These are phyloP conservation scores for Leptopilina drosophilae DNA, from an alignment of 2,888 invertebrate species.

Conservation along the genomic window DNA sequence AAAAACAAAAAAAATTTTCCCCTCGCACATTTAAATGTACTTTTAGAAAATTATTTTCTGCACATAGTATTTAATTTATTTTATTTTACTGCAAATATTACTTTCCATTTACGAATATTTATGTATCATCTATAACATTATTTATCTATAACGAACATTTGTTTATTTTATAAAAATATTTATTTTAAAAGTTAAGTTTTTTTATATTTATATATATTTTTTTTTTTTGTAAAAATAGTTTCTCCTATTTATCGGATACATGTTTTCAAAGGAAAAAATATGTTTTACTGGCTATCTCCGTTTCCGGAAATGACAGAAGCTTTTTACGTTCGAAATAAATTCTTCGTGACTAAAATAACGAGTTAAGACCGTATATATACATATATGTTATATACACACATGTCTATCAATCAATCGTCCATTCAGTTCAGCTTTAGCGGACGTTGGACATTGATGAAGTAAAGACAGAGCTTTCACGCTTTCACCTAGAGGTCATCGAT, in stretches of 20 bases:
- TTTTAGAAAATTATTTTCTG: background rate
- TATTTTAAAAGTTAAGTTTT: too few species aligned
- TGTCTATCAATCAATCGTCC: slow-evolving; percentile 21
- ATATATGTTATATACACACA: background rate
- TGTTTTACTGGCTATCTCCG: background rate
- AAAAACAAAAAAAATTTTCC: background rate
- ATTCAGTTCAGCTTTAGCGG: slow-evolving; percentile 28
- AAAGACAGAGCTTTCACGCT: slow-evolving; percentile 35
- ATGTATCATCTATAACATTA: too few species aligned
- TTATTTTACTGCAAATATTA: too few species aligned
- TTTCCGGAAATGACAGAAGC: background rate
- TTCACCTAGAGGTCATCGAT: slow-evolving; percentile 30
- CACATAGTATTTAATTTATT: too few species aligned
- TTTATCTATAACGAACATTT: too few species aligned
- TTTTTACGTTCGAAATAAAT: slow-evolving; percentile 5
- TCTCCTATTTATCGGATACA: too few species aligned
- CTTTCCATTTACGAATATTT: too few species aligned
- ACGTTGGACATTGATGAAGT: slow-evolving; percentile 30
- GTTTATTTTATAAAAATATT: too few species aligned
- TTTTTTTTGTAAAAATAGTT: too few species aligned
- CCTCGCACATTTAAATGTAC: background rate
- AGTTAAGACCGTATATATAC: slow-evolving; percentile 7
- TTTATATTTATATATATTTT: too few species aligned
- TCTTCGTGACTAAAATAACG: slow-evolving; percentile 12
- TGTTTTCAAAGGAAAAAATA: slow-evolving; percentile 1